Evolutionary conservation across 2,113 vertebrate genomes (phyloP), one percentile per base, ranked within the genome.

Genomic region (Genyomyrus donnyi): DNA sequence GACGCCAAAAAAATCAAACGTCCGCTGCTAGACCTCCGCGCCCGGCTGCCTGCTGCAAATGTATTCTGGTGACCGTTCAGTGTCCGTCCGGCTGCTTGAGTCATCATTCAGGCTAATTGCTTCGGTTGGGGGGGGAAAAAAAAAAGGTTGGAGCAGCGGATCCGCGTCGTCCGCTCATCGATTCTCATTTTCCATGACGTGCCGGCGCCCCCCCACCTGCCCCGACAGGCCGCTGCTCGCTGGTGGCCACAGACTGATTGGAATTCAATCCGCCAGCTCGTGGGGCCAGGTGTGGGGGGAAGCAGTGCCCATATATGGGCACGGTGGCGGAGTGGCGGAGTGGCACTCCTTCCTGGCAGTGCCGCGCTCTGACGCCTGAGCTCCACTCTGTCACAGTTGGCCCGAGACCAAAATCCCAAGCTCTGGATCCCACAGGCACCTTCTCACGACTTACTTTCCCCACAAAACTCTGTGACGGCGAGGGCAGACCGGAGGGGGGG

Each of bases 251-350:
- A 85, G 13, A 46, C 89, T 62, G 50, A 89, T 31, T 89, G 80
- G 80, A 89, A 89, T 89, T 89, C 89, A 89, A 85, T 85, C 50
- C 53, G 27, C 52, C 50, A 19, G 52, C 80, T 89, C 13, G 35
- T 7, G 39, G 42, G 80, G 89, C 52, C 80, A 66, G 77, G 77
- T 56, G 35, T 13, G 17, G 85, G 52, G 17, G 74, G 89, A 62
- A 66, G 52, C 35, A 8, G 39, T 45, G 52, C 24, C 89, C 89
- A 89, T 62, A 62, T 89, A 89, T 89, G 89, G 80, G 77, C 89
- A 46, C 4, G 31, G 77, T 58, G 66, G 24, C 52, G 13, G 35
- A 66, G 77, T 58, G 66, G 24, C 52, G 13, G 35, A 66, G 66
- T 5, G 48, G 27, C 74, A 17, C 70, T 77, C 24, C 88, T 39